Evolutionary conservation across 2,888 invertebrate species (phyloP).

Genomic region (Sphinx pinastri): DNA sequence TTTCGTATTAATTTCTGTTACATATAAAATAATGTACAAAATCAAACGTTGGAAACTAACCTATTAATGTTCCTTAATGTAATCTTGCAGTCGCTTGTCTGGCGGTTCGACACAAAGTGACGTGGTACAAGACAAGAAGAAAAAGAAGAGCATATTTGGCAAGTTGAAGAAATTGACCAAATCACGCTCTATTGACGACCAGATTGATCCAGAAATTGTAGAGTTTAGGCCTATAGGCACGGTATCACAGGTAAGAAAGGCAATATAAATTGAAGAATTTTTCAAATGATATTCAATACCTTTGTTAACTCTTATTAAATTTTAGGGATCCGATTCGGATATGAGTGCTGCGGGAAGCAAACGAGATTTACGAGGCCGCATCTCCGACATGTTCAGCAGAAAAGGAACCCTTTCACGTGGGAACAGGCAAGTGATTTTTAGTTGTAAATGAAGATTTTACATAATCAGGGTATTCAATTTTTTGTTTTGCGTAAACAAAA

Average conservation of each 20-base stretch:
- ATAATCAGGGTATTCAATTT: too few relatives aligned
- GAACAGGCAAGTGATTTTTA: constrained; percentile 80
- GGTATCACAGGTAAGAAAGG: constrained; percentile 73
- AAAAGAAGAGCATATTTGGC: constrained; percentile 92
- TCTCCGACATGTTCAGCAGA: constrained; percentile 93
- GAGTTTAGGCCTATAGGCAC: constrained; percentile 81
- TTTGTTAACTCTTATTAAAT: constrained; percentile 28
- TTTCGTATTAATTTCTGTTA: too few relatives aligned
- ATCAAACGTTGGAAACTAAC: too few relatives aligned
- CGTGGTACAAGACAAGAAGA: constrained; percentile 90
- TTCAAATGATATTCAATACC: too few relatives aligned
- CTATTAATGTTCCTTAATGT: too few relatives aligned
- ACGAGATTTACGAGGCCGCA: constrained; percentile 90
- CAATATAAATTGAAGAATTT: not conserved
- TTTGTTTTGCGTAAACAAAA: too few relatives aligned
- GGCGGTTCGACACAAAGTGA: constrained; percentile 94
- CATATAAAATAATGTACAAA: too few relatives aligned
- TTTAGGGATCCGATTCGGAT: constrained; percentile 88
- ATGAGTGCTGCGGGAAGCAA: constrained; percentile 88
- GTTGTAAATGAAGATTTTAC: too few relatives aligned
- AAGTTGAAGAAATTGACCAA: constrained; percentile 94
- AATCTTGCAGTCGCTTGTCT: constrained; percentile 86
- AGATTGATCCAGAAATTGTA: constrained; percentile 70
- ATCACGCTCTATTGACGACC: constrained; percentile 91
- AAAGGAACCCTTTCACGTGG: constrained; percentile 85